Evolutionary conservation across 92 coral and sea anemone genomes (phyloP), one percentile per base, ranked within the genome.

Genomic region (Galaxea fascicularis): DNA sequence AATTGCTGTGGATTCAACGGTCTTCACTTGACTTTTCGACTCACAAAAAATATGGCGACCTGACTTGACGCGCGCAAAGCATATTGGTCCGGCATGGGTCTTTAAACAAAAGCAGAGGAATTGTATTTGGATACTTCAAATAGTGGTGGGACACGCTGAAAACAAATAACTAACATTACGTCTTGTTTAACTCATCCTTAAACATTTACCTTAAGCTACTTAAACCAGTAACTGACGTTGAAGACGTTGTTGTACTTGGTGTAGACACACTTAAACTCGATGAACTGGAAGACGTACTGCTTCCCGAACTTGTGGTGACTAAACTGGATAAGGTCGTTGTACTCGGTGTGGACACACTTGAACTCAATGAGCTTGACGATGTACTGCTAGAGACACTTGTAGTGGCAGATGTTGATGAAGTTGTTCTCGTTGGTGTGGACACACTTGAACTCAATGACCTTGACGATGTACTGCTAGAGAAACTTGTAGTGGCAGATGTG

Each of bases 321-420:
- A 4, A 25, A 0, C 35, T 63, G 3, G 68, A 65, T 14, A 4
- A 10, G 11, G 41, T 31, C 20, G 79, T 74, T 20, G 73, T 68
- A 8, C 57, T 72, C 24, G 64, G 30, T 10, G 65, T 75, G 29
- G 80, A 53, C 30, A 69, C 41, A 52, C 86, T 87, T 3, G 86
- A 70, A 10, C 70, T 35, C 10, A 44, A 70, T 26, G 77, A 72
- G 27, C 58, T 72, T 22, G 77, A 73, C 39, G 65, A n/a, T 1
- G 26, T n/a, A n/a, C 65, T 60, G 26, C 65, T 60, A 2, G 56
- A 49, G 28, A 35, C 41, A 35, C 41, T 35, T 35, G 41, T 35
- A 35, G 41, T 35, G 2, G 6, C 41, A 2, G 41, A 35, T 35
- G 41, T 35, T 6, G 41, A 35, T 6, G 41, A 35, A 2, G 41